These are phyloP conservation scores for Cataglyphis albicans DNA, from an alignment of 2,888 invertebrate species.

Conservation along the genomic window DNA sequence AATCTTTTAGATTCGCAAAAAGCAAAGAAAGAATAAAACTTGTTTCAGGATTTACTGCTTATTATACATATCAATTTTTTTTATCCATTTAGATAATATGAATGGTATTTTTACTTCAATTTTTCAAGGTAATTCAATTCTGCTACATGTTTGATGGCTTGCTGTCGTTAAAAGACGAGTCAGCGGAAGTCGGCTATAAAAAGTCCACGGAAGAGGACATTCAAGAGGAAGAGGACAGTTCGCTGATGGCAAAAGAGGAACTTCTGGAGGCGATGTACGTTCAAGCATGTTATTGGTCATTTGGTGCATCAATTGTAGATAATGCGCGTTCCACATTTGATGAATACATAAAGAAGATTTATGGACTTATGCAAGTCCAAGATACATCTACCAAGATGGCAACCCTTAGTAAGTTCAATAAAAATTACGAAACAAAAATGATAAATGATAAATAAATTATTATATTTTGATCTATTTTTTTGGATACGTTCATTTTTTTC, in stretches of 20 bases:
- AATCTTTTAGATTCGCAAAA: not conserved
- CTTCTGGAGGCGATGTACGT: slow-evolving; percentile 84
- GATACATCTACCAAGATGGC: slow-evolving; percentile 90
- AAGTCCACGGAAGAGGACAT: not conserved
- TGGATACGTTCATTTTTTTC: not conserved
- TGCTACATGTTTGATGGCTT: slow-evolving; percentile 93
- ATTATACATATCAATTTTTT: not conserved
- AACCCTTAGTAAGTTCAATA: slow-evolving; percentile 86
- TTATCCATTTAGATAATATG: not conserved
- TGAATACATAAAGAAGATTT: slow-evolving; percentile 91
- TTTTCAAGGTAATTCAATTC: slow-evolving; percentile 91
- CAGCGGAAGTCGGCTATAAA: not conserved
- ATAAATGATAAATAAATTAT: not conserved
- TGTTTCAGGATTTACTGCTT: not conserved
- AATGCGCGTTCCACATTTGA: slow-evolving; percentile 92
- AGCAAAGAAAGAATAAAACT: not conserved
- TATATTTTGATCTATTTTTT: not conserved
- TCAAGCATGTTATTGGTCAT: slow-evolving; percentile 93
- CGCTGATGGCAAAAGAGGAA: slow-evolving; percentile 80
- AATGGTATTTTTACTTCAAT: not conserved
- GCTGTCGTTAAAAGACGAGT: slow-evolving; percentile 84
- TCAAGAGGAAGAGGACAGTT: slow-evolving; percentile 49
- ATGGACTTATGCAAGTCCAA: slow-evolving; percentile 90
- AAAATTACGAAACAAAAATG: not conserved
- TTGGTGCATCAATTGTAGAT: slow-evolving; percentile 93